Evolutionary conservation across 2,113 vertebrate genomes (phyloP).

Genomic region (Vicugna pacos): DNA sequence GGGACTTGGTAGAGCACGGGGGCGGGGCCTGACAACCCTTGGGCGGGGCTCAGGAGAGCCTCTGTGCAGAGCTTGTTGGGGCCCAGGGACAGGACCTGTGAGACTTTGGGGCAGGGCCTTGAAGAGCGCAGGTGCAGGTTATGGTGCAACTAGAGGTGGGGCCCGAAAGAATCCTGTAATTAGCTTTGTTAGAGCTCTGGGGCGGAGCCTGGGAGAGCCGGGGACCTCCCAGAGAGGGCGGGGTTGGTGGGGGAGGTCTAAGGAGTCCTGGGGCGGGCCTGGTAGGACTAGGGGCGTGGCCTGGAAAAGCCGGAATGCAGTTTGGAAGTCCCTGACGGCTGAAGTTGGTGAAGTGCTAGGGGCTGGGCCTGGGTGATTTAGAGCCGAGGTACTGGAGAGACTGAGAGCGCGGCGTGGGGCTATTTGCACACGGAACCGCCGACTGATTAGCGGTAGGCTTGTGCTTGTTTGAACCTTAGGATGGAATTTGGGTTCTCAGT

Average conservation of each 20-base stretch:
- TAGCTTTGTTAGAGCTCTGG: not conserved
- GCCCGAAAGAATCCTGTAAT: not conserved
- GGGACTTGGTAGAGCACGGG: not conserved
- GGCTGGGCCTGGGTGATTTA: not conserved
- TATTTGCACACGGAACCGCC: not conserved
- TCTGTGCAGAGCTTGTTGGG: rapidly evolving
- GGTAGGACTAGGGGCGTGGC: not conserved
- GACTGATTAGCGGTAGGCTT: not conserved
- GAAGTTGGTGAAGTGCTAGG: not conserved
- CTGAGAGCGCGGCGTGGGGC: rapidly evolving
- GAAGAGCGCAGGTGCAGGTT: rapidly evolving
- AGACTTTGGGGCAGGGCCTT: not conserved
- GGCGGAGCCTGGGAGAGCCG: not conserved
- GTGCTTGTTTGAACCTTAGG: not conserved
- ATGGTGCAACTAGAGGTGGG: not conserved
- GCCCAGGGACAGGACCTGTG: not conserved
- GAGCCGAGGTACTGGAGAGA: too few relatives aligned
- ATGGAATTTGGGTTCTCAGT: not conserved
- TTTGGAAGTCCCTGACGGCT: rapidly evolving
- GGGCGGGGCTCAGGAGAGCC: not conserved
- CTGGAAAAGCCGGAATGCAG: not conserved
- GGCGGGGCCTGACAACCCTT: not conserved
- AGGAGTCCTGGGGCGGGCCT: not conserved
- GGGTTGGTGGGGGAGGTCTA: not conserved
- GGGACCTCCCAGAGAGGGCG: too few relatives aligned